Conservation (phyloP, 2,888 invertebrate genomes). For the Myopa testacea region DNA sequence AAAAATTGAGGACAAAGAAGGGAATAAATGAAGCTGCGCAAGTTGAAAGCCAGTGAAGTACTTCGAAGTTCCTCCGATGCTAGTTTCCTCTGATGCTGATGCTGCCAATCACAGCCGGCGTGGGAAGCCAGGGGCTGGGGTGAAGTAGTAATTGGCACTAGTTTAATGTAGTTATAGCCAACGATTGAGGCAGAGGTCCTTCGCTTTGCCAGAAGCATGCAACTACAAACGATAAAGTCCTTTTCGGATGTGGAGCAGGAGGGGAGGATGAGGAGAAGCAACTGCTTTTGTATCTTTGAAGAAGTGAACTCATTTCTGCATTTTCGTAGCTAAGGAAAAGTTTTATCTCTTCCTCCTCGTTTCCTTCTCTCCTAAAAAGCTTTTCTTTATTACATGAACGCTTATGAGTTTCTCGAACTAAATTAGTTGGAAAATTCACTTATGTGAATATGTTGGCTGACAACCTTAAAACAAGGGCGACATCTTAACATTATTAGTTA, state of each 20-base stretch:
- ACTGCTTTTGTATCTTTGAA: neutral
- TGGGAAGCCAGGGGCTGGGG: neutral
- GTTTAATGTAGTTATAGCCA: conserved; percentile 38
- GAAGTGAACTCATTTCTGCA: neutral
- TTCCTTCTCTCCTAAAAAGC: neutral
- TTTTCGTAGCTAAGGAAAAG: conserved; percentile 29
- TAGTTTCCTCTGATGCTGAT: conserved; percentile 6
- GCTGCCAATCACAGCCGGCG: conserved; percentile 24
- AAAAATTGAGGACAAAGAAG: conserved; percentile 8
- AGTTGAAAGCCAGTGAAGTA: conserved; percentile 5
- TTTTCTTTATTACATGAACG: neutral
- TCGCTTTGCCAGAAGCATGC: conserved; percentile 7
- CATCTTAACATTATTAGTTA: neutral
- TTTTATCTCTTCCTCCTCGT: conserved; percentile 12
- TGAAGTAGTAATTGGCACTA: conserved; percentile 33
- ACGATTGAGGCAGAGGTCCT: conserved; percentile 23
- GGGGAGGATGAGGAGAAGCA: neutral
- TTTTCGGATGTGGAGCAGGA: neutral
- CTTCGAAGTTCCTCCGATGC: neutral
- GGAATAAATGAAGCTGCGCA: conserved; percentile 8
- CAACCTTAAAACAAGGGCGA: neutral
- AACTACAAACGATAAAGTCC: conserved; percentile 31
- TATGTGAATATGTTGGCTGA: conserved; percentile 1
- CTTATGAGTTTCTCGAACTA: conserved; percentile 13
- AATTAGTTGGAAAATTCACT: conserved; percentile 32